phyloP scores from a whole-genome alignment of 2,888 invertebrate species.

The Caenorhabditis wallacei region DNA sequence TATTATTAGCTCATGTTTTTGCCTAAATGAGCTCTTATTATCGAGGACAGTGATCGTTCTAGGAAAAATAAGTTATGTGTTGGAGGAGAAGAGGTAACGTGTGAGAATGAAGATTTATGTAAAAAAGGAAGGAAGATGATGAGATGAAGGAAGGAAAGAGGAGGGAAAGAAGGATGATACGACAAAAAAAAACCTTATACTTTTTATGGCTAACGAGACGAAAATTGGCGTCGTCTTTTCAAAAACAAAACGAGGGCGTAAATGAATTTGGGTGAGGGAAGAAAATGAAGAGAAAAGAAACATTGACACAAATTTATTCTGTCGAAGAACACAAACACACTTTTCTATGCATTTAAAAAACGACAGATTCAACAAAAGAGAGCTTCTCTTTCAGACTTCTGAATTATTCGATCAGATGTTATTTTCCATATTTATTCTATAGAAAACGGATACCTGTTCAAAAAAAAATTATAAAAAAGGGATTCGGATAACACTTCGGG shows the following conservation, averaged over 20 bases:
- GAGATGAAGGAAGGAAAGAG: conserved; percentile 11
- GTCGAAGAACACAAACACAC: conserved; percentile 21
- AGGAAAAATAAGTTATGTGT: neutral
- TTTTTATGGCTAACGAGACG: conserved; percentile 28
- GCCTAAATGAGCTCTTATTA: conserved; percentile 26
- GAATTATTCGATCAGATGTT: neutral
- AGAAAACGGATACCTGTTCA: too few relatives aligned
- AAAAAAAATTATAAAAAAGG: too few relatives aligned
- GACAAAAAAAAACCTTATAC: conserved; percentile 21
- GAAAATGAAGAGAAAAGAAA: conserved; percentile 21
- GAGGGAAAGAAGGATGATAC: conserved; percentile 8
- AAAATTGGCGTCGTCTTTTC: conserved; percentile 48
- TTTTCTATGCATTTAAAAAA: conserved; percentile 41
- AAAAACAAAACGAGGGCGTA: conserved; percentile 46
- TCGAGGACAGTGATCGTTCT: conserved; percentile 2
- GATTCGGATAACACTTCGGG: conserved; percentile 10
- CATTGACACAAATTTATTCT: conserved; percentile 48
- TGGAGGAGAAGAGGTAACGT: neutral
- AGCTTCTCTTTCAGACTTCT: neutral
- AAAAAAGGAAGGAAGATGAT: conserved; percentile 7
- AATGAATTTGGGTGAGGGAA: conserved; percentile 44
- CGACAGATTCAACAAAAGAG: conserved; percentile 4
- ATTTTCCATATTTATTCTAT: too few relatives aligned
- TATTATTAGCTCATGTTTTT: conserved; percentile 40
- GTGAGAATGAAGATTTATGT: neutral